phyloP scores from a whole-genome alignment of 2,888 invertebrate genomes.

The Volucella zonaria region DNA sequence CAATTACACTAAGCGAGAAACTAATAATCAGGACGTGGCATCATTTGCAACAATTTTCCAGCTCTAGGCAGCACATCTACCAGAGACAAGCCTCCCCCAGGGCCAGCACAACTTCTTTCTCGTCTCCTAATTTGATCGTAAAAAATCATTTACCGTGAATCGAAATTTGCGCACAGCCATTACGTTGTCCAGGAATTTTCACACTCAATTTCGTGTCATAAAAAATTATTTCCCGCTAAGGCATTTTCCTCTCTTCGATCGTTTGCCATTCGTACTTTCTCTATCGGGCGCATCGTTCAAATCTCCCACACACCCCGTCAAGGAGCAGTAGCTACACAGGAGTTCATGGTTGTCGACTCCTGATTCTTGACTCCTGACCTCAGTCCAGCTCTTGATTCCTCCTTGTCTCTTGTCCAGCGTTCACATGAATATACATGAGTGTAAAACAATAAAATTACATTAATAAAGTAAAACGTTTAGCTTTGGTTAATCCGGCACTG shows the following conservation, averaged over 20 bases:
- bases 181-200: slow-evolving; percentile 72
- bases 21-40: slow-evolving; percentile 69
- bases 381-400: neutral
- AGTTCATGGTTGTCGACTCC: neutral
- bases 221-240: slow-evolving; percentile 64
- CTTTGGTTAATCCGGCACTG: slow-evolving; percentile 64
- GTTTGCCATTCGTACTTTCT: slow-evolving; percentile 47
- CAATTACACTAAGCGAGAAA: slow-evolving; percentile 70
- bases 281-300: slow-evolving; percentile 7
- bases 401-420: neutral
- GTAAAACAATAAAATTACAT: slow-evolving; percentile 69
- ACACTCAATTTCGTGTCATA: slow-evolving; percentile 72
- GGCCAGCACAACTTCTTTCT: slow-evolving; percentile 32
- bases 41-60: slow-evolving; percentile 55
- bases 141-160: slow-evolving; percentile 74
- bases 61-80: neutral
- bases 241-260: slow-evolving; percentile 48
- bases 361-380: too few relatives aligned
- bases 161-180: slow-evolving; percentile 66
- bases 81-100: neutral
- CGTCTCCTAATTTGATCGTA: slow-evolving; percentile 69
- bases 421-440: slow-evolving; percentile 61
- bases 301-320: slow-evolving; percentile 36
- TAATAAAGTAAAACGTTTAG: slow-evolving; percentile 71
- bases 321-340: slow-evolving; percentile 5